Evolutionary conservation across 2,888 invertebrate species (phyloP), one percentile per base, ranked within the genome.

Genomic region (Heliothis peltigera): DNA sequence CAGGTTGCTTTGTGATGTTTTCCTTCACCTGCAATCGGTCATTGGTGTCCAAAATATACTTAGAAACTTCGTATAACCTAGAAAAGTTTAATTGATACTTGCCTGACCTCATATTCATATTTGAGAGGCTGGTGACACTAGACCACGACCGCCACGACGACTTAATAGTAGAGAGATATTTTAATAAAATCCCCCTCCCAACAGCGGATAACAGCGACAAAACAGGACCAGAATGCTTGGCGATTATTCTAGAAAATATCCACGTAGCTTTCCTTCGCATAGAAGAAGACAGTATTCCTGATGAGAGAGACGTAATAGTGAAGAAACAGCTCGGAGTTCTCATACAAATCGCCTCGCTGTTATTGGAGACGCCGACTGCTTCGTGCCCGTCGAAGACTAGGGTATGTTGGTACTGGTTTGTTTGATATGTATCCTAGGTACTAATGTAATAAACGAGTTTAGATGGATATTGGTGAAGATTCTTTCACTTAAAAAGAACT

Each of bases 221-320:
- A 0, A 62, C 86, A 0, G 77, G 85, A 0, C 79, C 89, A 2
- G 80, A 82, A 0, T 85, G 86, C 56, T 67, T 91, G 46, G 88
- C 93, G 0, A 76, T 80, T 0, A 87, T 94, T 12, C 59, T 94
- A 39, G 86, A 87, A n/a, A 79, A 84, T 4, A 43, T 91, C 0
- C 84, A 87, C 72, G 65, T 72, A 0, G 88, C 90, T 0, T 66
- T 93, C 0, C 53, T 70, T 8, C 83, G 84, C 18, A 76, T 87
- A 1, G 89, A 88, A 32, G 74, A 76, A 0, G 90, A 91, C 19
- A 82, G 78, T 4, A 80, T 70, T 0, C 75, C 71, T 2, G 87
- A 85, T 4, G 90, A 87, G 15, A 77, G 84, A 1, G 92, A 91
- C 19, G 64, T 57, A 0, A 63, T 82, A 6, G 78, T 81, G 2